Evolutionary conservation across 2,888 invertebrate species (phyloP), one percentile per base, ranked within the genome.

Genomic region (Campopleginae sp.): DNA sequence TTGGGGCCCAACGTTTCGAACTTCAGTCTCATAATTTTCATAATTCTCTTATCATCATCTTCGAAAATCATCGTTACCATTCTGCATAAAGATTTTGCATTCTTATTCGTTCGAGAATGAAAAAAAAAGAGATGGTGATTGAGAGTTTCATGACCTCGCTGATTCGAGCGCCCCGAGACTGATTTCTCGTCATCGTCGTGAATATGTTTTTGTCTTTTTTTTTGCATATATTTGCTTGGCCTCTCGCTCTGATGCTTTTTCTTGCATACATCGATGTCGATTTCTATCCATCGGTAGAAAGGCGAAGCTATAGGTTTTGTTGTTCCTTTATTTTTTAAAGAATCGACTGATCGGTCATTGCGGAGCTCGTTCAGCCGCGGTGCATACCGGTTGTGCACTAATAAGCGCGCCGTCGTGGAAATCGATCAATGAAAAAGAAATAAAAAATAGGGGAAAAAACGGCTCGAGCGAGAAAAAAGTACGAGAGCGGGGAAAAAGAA

Each of bases 321-420:
- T 63, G 27, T 23, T 63, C 66, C 65, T 74, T 84, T 80, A 63
- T 70, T 79, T 76, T 54, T 72, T 61, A 78, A 86, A 77, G 88
- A 84, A 86, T 88, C 86, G 86, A 87, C 78, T 82, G 76, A 87
- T 87, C 88, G 87, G 89, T 88, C 87, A 81, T 68, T 72, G n/a
- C n/a, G 80, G 83, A 74, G 80, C 84, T 79, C 87, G 81, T 82
- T 83, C 83, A 86, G 79, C 79, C 79, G 63, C 84, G 71, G 48
- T 12, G 86, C 82, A 71, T 66, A 76, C 58, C 61, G 68, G 68
- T 54, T 86, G 87, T 61, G 77, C 78, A 68, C 80, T 88, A 86
- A 89, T 88, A 89, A 89, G 84, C 88, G 86, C 85, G 75, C 82
- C 61, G 70, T 63, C 79, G 85, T 80, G 33, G 68, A 86, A 84